A percentile compares a stretch with the other conserved stretches of the same genome.
Evolutionary conservation across 1,140 invertebrate species (phyloP).

Genomic region (Forficula auricularia): DNA sequence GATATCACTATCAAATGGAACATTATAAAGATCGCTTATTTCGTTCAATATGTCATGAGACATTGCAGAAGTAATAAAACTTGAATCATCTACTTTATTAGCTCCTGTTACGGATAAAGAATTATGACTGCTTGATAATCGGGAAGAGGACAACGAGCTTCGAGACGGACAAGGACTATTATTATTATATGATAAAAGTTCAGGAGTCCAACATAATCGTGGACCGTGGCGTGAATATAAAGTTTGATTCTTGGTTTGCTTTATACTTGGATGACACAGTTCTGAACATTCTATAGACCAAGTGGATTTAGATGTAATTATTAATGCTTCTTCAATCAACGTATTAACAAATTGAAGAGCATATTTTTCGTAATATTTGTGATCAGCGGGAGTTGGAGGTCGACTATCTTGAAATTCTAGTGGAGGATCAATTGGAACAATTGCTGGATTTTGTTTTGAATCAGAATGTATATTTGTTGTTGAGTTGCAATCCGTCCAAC

Average conservation of each 20-base stretch:
- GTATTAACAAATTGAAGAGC: slow-evolving; percentile 11
- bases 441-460: no score
- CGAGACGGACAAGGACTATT: slow-evolving; percentile 43
- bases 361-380: slow-evolving; percentile 11
- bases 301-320: slow-evolving; percentile 11
- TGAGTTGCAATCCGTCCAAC: slow-evolving; percentile 30
- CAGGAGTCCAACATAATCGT: slow-evolving; percentile 39
- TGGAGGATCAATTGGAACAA: slow-evolving; percentile 55
- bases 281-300: slow-evolving; percentile 23
- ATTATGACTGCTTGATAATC: slow-evolving; percentile 62
- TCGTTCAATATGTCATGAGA: slow-evolving; percentile 59
- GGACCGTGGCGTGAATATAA: slow-evolving; percentile 10
- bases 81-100: slow-evolving; percentile 58
- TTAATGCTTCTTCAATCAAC: slow-evolving; percentile 20
- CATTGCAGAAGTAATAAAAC: slow-evolving; percentile 69
- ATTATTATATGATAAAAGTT: slow-evolving; percentile 38
- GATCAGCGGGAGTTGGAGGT: slow-evolving; percentile 21
- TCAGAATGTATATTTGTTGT: slow-evolving; percentile 15
- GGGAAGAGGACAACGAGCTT: slow-evolving; percentile 49
- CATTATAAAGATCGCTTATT: slow-evolving; percentile 68
- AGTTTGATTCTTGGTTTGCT: not conserved
- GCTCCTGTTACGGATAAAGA: slow-evolving; percentile 49
- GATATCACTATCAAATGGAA: slow-evolving; percentile 68
- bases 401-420: slow-evolving; percentile 56
- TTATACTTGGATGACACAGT: slow-evolving; percentile 19